These are phyloP conservation scores for Steatocranus sp. DNA, from an alignment of 2,797 vertebrate species.

Conservation along the genomic window DNA sequence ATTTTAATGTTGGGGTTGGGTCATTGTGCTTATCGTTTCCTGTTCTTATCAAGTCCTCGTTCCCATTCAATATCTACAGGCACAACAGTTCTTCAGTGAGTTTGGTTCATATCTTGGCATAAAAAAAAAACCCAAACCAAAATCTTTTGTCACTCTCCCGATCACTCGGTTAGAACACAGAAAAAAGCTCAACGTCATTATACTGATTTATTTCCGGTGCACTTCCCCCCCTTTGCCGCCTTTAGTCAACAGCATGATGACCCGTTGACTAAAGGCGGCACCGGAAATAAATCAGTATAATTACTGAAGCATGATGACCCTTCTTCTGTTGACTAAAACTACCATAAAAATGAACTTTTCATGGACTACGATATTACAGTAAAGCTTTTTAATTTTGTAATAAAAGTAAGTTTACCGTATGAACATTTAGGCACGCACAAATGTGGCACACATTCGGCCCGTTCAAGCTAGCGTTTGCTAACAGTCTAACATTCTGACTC, in stretches of 20 bases:
- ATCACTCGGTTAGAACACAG: neutral
- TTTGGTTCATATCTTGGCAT: neutral
- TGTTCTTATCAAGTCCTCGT: neutral
- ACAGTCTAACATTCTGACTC: neutral
- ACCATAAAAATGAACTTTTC: neutral
- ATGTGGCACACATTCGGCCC: neutral
- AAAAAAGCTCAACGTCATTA: neutral
- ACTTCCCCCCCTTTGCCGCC: neutral
- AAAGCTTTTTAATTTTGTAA: neutral
- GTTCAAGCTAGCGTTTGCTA: neutral
- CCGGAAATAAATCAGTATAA: no score
- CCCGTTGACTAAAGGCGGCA: no score
- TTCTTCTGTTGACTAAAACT: neutral
- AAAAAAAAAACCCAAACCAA: neutral
- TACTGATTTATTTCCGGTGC: neutral
- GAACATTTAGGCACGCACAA: neutral
- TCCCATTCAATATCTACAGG: neutral
- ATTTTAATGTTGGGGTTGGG: neutral
- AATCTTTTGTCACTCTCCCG: neutral
- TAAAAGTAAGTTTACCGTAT: neutral
- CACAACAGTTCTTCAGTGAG: neutral
- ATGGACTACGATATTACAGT: neutral
- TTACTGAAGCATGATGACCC: no score
- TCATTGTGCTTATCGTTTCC: neutral
- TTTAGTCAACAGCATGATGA: neutral